phyloP scores from a whole-genome alignment of 1,140 invertebrate genomes.

The Drosophila auraria region DNA sequence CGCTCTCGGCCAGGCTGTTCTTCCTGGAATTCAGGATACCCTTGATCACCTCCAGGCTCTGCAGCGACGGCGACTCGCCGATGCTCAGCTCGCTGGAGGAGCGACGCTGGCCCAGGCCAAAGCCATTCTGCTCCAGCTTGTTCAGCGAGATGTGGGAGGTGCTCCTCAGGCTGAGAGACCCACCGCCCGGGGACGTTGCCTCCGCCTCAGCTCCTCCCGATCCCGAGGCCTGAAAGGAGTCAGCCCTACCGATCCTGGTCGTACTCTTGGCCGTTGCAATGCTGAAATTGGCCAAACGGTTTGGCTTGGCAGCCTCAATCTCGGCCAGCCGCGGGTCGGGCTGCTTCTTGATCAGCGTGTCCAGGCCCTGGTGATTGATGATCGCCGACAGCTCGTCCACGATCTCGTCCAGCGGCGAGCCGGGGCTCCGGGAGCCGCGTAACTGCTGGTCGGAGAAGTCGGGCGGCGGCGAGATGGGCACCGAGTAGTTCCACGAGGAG shows the following conservation, averaged over 20 bases:
- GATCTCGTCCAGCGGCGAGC: constrained; percentile 72
- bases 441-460: constrained; percentile 70
- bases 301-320: constrained; percentile 78
- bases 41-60: constrained; percentile 82
- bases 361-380: constrained; percentile 76
- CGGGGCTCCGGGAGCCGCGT: constrained; percentile 26
- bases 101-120: constrained; percentile 52
- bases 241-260: constrained; percentile 45
- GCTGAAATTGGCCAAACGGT: constrained; percentile 75
- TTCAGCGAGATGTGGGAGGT: constrained; percentile 73
- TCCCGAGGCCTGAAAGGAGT: constrained; percentile 71
- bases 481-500: constrained; percentile 78
- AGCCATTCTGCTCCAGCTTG: constrained; percentile 57
- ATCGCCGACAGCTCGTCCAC: constrained; percentile 75
- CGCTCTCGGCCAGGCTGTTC: constrained; percentile 68
- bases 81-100: constrained; percentile 84
- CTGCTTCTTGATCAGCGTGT: constrained; percentile 71
- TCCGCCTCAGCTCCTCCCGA: background rate
- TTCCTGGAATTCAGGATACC: constrained; percentile 78
- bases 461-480: constrained; percentile 79
- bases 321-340: constrained; percentile 49
- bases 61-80: constrained; percentile 77
- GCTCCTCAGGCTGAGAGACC: constrained; percentile 57
- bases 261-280: constrained; percentile 51
- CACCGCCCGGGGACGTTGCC: constrained; percentile 2